Evolutionary conservation across 2,113 vertebrate species (phyloP), one percentile per base, ranked within the genome.

Genomic region (Tretioscincus oriximinensis): DNA sequence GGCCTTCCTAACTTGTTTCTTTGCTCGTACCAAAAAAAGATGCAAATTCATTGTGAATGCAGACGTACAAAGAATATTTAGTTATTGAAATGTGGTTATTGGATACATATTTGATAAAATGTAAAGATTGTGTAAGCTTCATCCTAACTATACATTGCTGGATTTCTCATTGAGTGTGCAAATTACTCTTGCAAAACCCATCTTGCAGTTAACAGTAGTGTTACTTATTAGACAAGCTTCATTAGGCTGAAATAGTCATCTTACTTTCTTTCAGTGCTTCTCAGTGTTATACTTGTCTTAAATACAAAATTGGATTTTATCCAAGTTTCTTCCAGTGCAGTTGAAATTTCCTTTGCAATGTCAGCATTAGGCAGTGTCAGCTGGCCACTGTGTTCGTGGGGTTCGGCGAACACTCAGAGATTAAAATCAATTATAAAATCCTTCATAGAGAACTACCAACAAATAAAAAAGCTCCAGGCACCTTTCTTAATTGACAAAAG

Each of bases 161-260:
- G 16, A 20, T 0, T 87, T 76, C 86, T 68, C 81, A 54, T 92
- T 89, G 84, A 76, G 76, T 81, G 60, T 85, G 1, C 82, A 69
- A 63, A 80, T 84, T 35, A 82, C 86, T 86, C 73, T 72, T 81
- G 47, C 80, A 51, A 9, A 0, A 41, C 35, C 83, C 83, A 18
- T 5, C 41, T 81, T 85, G 67, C 83, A 91, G 88, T 90, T 90
- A 85, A 49, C 73, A 28, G 67, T 89, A 89, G 88, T 84, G 82
- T 85, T 92, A 90, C 90, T 91, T 88, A 78, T 77, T 67, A 78
- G 72, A 76, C 61, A 89, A 68, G 67, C 73, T 87, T 28, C 66
- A 54, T 83, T 91, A 90, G 86, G 84, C 80, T n/a, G 29, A 82
- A 84, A 63, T 9, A 35, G 10, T 66, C 18, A 63, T 76, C 67